phyloP scores from a whole-genome alignment of 2,113 vertebrate species.

The Otus sunia region DNA sequence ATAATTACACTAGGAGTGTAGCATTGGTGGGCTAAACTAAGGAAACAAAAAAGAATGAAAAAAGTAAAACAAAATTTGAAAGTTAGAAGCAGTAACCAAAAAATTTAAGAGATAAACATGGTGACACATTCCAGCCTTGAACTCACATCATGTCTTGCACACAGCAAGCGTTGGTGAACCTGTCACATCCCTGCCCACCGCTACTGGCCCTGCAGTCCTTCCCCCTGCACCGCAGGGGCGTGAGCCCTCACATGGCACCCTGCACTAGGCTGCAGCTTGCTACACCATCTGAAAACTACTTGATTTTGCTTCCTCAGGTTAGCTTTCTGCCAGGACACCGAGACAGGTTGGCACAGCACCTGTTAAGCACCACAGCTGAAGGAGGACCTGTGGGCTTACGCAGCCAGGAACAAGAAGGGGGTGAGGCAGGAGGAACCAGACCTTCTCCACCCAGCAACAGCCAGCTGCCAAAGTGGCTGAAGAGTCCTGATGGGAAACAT shows the following conservation, averaged over 20 bases:
- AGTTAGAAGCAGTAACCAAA: neutral
- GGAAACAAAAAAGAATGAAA: neutral
- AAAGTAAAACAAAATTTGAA: neutral
- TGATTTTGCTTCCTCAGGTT: neutral
- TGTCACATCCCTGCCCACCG: neutral
- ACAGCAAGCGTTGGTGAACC: neutral
- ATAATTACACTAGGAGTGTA: neutral
- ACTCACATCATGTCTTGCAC: fast-evolving
- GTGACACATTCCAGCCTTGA: neutral
- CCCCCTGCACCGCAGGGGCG: neutral
- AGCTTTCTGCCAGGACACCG: neutral
- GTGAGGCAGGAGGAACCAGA: neutral
- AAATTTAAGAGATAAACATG: neutral
- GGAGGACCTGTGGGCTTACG: fast-evolving
- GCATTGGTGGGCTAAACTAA: neutral
- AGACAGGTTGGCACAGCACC: neutral
- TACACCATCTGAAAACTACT: neutral
- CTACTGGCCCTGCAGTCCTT: neutral
- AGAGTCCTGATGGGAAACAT: neutral
- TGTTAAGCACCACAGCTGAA: neutral
- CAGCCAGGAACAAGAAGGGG: neutral
- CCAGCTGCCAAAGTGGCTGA: neutral
- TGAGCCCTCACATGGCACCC: neutral
- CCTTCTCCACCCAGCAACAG: neutral
- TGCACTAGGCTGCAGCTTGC: neutral